A percentile compares a stretch with the other conserved stretches of the same genome.
Evolutionary conservation across 2,888 invertebrate species (phyloP).

Genomic region (Epinotia bilunana): DNA sequence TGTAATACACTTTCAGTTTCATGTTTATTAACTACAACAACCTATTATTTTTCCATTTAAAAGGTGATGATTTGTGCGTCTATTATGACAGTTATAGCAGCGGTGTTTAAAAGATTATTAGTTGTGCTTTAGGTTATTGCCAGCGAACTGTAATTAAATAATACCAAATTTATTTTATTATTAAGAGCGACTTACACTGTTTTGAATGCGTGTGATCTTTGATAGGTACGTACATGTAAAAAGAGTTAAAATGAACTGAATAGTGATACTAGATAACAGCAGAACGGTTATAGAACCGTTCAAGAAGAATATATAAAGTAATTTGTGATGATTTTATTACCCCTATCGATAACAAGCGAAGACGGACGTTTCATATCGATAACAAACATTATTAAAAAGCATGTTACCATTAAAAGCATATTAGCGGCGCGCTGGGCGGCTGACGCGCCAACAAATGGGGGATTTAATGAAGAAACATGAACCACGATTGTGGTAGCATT

Average conservation of each 20-base stretch:
- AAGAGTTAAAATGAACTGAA: no score
- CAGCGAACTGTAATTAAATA: constrained; percentile 29
- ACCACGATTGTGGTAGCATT: constrained; percentile 64
- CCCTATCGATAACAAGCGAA: constrained; percentile 27
- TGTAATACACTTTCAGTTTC: constrained; percentile 51
- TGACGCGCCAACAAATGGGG: constrained; percentile 68
- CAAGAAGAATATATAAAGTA: not conserved
- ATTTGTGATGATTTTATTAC: constrained; percentile 13
- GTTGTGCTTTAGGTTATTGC: constrained; percentile 27
- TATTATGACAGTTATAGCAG: constrained; percentile 41
- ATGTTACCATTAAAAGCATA: constrained; percentile 70
- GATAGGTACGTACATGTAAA: not conserved
- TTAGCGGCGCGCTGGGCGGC: constrained; percentile 69
- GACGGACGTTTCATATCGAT: constrained; percentile 32
- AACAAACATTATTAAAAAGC: constrained; percentile 54
- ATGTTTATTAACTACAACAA: constrained; percentile 44
- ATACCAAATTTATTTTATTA: constrained; percentile 25
- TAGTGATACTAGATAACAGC: not conserved
- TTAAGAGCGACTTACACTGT: constrained; percentile 11
- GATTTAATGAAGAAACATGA: constrained; percentile 73
- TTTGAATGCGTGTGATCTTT: not conserved
- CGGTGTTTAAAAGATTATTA: constrained; percentile 39
- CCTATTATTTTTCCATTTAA: constrained; percentile 45
- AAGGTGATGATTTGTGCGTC: constrained; percentile 43
- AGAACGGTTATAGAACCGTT: not conserved